phyloP scores from a whole-genome alignment of 2,797 vertebrate species.

The Gymnoscopelus microlampas region DNA sequence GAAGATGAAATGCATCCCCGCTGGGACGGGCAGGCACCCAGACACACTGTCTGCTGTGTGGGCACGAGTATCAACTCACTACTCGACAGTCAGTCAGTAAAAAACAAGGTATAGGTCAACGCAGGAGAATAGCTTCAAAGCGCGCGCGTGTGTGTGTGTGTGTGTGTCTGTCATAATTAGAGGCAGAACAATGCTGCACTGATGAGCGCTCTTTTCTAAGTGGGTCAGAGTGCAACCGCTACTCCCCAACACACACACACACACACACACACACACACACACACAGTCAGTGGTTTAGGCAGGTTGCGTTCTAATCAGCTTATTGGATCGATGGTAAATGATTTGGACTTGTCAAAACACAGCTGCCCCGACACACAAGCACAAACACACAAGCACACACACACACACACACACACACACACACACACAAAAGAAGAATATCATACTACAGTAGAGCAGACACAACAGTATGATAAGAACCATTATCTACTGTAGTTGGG shows the following conservation, averaged over 20 bases:
- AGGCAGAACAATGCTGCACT: background rate
- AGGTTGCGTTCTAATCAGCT: constrained; percentile 13
- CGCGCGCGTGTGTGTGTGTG: background rate
- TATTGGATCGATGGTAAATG: constrained; percentile 24
- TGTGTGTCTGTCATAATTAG: background rate
- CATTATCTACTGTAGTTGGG: no score
- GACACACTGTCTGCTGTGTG: no score
- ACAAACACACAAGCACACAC: no score
- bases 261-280: background rate
- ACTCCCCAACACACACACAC: background rate
- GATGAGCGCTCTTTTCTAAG: constrained; percentile 7
- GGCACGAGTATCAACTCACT: background rate
- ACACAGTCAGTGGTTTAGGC: background rate
- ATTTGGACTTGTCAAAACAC: constrained; percentile 17
- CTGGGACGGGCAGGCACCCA: no score
- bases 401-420: no score
- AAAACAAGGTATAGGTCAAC: no score
- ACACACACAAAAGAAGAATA: no score
- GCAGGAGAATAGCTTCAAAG: no score
- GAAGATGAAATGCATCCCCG: no score
- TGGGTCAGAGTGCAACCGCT: constrained; percentile 27
- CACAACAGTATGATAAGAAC: no score
- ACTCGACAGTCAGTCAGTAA: background rate
- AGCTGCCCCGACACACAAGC: background rate
- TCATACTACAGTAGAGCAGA: no score